A percentile compares a stretch with the other conserved stretches of the same genome.
phyloP scores from a whole-genome alignment of 2,113 vertebrate genomes.

The Callipepla squamata region DNA sequence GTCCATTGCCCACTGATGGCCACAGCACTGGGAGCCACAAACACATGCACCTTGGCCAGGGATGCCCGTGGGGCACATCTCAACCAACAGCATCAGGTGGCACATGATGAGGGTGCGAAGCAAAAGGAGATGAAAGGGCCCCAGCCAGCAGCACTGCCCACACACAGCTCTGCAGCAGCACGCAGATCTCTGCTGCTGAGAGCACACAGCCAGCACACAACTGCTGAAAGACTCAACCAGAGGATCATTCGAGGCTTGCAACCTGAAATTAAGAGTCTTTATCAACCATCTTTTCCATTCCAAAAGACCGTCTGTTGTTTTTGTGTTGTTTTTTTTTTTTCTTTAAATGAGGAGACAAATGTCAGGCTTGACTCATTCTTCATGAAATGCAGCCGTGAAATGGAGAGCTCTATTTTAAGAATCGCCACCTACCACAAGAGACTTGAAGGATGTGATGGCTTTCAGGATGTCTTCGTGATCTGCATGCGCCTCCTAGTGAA shows the following conservation, averaged over 20 bases:
- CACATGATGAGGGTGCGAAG: slow-evolving; percentile 27
- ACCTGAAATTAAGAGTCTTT: neutral
- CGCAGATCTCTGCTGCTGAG: neutral
- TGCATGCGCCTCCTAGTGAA: slow-evolving; percentile 90
- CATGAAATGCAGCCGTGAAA: slow-evolving; percentile 51
- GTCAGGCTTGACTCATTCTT: slow-evolving; percentile 57
- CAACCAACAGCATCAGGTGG: slow-evolving; percentile 1
- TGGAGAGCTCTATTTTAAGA: slow-evolving; percentile 57
- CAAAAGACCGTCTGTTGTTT: slow-evolving; percentile 28
- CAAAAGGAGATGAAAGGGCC: slow-evolving; percentile 55
- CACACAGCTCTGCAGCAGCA: slow-evolving; percentile 18
- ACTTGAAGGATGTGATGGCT: slow-evolving; percentile 87
- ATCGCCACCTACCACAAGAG: slow-evolving; percentile 89
- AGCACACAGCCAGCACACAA: neutral
- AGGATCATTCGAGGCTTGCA: neutral
- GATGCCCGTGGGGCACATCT: neutral
- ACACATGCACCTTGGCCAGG: neutral
- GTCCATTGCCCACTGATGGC: neutral
- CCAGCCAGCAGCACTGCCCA: neutral
- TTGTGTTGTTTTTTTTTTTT: neutral
- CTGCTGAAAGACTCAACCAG: neutral
- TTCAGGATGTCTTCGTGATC: slow-evolving; percentile 93
- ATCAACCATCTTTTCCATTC: slow-evolving; percentile 68
- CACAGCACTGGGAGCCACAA: neutral
- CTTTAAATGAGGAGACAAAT: slow-evolving; percentile 52